Percentiles rank a stretch among this genome's conserved stretches.
Evolutionary conservation across 2,888 invertebrate species (phyloP).

Genomic region (Lithophane socia): DNA sequence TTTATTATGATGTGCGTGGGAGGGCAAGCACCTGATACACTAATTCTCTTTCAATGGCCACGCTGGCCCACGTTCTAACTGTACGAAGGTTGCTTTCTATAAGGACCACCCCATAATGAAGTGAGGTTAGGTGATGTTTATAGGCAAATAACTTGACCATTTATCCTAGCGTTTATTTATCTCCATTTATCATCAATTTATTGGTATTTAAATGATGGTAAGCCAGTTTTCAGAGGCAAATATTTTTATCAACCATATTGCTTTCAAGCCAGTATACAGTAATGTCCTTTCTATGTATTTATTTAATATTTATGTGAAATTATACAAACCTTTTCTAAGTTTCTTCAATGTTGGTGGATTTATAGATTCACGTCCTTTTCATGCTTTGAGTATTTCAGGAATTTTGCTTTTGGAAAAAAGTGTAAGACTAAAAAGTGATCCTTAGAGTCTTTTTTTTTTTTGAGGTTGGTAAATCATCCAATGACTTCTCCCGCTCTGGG

Average conservation of each 20-base stretch:
- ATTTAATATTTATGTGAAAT: not conserved
- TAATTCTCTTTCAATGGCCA: conserved; percentile 24
- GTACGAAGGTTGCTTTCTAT: conserved; percentile 12
- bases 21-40: conserved; percentile 44
- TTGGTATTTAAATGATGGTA: not conserved
- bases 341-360: not conserved
- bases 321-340: not conserved
- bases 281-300: not conserved
- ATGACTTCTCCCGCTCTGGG: too few species aligned
- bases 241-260: not conserved
- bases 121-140: conserved; percentile 7
- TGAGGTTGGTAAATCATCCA: too few species aligned
- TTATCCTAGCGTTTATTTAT: not conserved
- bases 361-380: not conserved
- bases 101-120: conserved; percentile 18
- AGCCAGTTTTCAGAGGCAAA: not conserved
- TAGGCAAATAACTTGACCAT: conserved; percentile 6
- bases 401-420: too few species aligned
- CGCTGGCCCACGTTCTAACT: conserved; percentile 8
- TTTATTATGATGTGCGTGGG: conserved; percentile 32
- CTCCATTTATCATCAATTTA: not conserved
- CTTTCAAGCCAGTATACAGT: not conserved
- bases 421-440: too few species aligned
- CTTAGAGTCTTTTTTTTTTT: not conserved
- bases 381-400: too few species aligned